Evolutionary conservation across 1,140 invertebrate species (phyloP), one percentile per base, ranked within the genome.

Genomic region (Ostrea denselamellosa): DNA sequence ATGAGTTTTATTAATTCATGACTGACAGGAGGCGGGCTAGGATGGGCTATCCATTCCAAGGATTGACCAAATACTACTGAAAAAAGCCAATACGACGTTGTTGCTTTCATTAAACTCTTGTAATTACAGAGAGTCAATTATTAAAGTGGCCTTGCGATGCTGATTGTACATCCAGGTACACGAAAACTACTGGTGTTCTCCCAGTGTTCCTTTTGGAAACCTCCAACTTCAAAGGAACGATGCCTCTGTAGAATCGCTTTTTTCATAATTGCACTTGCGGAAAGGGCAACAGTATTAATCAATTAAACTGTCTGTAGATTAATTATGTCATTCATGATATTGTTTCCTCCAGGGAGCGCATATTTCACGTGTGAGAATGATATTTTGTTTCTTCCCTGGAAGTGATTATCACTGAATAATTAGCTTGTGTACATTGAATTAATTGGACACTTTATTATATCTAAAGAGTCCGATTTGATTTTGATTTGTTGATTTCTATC

Each of bases 251-350:
- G 56, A 77, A 10, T 34, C 68, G 17, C 25, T 77, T 14, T 71
- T 28, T 77, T 77, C 25, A 12, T 22, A 34, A 34, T 34, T 77
- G 17, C 17, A 25, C 14, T 77, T 77, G 68, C 22, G 25, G 25
- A 14, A 62, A 77, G 68, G 68, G 68, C 68, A 77, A 77, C 25
- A 2, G 22, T 4, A 34, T 22, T 77, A 77, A 77, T 77, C 68
- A 77, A 77, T 77, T 77, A 77, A 77, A 25, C 25, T 77, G 68
- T 34, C 68, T 77, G 68, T 34, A 28, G 68, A 77, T 77, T 68
- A 77, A 77, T 77, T 77, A 62, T 77, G 68, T 77, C 68, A 77
- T 77, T 77, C 28, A 77, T 77, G 68, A 77, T 34, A 77, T 34
- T 25, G 58, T 77, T 77, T 34, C 68, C 68, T 77, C 25, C 22